phyloP scores from a whole-genome alignment of 2,888 invertebrate genomes.

The Epistrophe grossulariae region DNA sequence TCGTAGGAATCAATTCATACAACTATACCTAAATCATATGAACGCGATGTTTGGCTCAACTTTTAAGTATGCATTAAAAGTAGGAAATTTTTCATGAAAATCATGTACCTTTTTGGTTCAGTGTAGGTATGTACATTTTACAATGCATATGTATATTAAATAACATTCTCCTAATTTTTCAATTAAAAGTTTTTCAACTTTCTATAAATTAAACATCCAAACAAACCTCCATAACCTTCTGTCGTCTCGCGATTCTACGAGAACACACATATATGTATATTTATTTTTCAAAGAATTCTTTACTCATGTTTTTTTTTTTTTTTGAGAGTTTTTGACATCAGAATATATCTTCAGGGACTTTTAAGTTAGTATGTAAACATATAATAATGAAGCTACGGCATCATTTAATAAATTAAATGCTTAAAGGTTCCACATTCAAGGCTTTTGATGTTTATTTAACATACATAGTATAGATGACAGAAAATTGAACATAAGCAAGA shows the following conservation, averaged over 20 bases:
- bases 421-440: constrained; percentile 7
- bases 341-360: constrained; percentile 9
- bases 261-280: background rate
- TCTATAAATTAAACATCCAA: background rate
- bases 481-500: constrained; percentile 9
- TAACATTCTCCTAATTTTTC: constrained; percentile 7
- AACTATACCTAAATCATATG: too few relatives aligned
- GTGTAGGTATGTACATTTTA: too few relatives aligned
- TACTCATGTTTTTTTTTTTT: background rate
- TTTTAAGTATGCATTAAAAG: too few relatives aligned
- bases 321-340: background rate
- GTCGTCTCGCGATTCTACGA: background rate
- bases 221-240: background rate
- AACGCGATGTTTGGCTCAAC: too few relatives aligned
- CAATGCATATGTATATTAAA: too few relatives aligned
- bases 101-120: too few relatives aligned
- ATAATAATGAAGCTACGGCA: background rate
- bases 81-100: too few relatives aligned
- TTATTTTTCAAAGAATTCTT: background rate
- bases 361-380: background rate
- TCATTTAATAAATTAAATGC: constrained; percentile 32
- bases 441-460: constrained; percentile 20
- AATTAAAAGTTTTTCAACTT: constrained; percentile 13
- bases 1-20: too few relatives aligned
- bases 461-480: background rate